A percentile compares a stretch with the other conserved stretches of the same genome.
These are phyloP conservation scores for Montipora sp. DNA, from an alignment of 64 coral and sea anemone species.

Conservation along the genomic window DNA sequence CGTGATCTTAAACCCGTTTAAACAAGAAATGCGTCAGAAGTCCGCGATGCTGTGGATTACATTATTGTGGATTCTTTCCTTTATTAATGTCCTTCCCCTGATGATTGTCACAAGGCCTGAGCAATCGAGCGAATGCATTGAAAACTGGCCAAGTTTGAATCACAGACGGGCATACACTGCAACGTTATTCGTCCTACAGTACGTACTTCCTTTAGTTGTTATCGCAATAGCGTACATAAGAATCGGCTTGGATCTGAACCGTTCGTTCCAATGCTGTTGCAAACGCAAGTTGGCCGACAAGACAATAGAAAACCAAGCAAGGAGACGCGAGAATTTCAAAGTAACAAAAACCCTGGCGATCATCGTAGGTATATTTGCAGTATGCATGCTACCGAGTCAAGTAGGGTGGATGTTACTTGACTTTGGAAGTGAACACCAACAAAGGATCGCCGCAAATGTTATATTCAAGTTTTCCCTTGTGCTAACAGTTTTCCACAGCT, in stretches of 20 bases:
- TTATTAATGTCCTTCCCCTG: constrained; percentile 68
- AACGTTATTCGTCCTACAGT: constrained; percentile 74
- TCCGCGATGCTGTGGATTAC: constrained; percentile 52
- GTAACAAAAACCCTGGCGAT: constrained; percentile 77
- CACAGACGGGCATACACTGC: constrained; percentile 77
- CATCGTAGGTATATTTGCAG: constrained; percentile 74
- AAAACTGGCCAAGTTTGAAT: constrained; percentile 66
- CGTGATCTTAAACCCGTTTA: constrained; percentile 87
- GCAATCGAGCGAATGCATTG: constrained; percentile 14
- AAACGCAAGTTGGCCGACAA: neutral
- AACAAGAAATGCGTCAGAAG: constrained; percentile 70
- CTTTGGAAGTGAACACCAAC: constrained; percentile 52
- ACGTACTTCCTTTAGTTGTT: constrained; percentile 67
- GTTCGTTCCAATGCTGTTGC: neutral
- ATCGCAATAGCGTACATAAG: constrained; percentile 84
- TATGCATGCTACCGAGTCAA: constrained; percentile 75
- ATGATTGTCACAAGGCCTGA: constrained; percentile 66
- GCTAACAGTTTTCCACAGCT: constrained; percentile 81
- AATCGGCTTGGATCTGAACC: constrained; percentile 77
- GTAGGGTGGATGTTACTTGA: constrained; percentile 67
- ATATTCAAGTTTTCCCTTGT: constrained; percentile 62
- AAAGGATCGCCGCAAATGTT: neutral
- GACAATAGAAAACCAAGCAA: constrained; percentile 26
- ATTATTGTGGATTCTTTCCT: constrained; percentile 75
- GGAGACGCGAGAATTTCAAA: constrained; percentile 72